Base-by-base conservation (phyloP, 2,113 vertebrate genomes). In the Gambusia holbrooki region DNA sequence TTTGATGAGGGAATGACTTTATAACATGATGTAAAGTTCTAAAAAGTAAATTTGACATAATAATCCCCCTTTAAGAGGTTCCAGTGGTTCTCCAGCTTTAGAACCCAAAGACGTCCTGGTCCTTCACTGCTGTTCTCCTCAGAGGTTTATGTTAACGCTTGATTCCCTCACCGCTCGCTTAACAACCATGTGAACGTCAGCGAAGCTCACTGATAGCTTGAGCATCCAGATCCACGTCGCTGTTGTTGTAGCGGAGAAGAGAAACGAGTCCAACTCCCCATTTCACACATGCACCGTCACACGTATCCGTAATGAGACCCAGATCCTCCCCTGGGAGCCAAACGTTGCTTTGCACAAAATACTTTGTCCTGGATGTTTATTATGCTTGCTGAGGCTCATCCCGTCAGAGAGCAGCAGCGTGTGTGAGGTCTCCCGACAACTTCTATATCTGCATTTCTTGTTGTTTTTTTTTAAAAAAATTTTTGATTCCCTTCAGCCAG, bases 271-370 rank as follows among this genome's bases (percentile, higher is more conserved):
- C 63, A 63, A 70, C 62, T 65, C 54, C 15, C n/a, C 58, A 42
- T 45, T 67, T 60, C 73, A 61, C 76, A 73, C 72, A 68, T 58
- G 40, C 72, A 58, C 37, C 48, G 69, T 73, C 74, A 74, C 84
- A 84, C 60, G 85, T 29, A 77, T 79, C 29, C 48, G 32, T 92
- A 92, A 94, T 93, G 86, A 90, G 89, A 92, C 81, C 91, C 92
- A 94, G 93, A 93, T 72, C 83, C 76, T 92, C 89, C 87, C 84
- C 25, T 65, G 83, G 85, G 90, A 90, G 79, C 83, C 79, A 92
- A 92, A 91, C 89, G 82, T 89, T 76, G 80, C 84, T 90, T 89
- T 92, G 84, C 90, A 90, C 87, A 92, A 89, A 93, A 93, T 90
- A 92, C 91, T 92, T 79, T 78, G 71, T 74, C 78, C 81, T 79